Evolutionary conservation across 2,888 invertebrate species (phyloP).

Genomic region (Iphiclides podalirius): DNA sequence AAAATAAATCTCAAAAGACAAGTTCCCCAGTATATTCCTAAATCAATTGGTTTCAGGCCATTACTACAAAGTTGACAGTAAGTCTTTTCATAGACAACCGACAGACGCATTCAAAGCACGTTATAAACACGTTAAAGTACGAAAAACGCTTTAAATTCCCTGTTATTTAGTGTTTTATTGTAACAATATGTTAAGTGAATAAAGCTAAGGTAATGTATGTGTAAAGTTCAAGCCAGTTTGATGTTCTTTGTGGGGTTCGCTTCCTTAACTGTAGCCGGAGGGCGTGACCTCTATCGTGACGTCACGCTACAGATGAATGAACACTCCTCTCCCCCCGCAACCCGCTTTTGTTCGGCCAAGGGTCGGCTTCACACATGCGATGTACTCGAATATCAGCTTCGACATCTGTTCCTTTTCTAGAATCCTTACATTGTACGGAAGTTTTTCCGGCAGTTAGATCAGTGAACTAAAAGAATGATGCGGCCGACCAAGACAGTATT

Average conservation of each 20-base stretch:
- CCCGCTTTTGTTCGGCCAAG: slow-evolving; percentile 39
- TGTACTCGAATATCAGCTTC: slow-evolving; percentile 53
- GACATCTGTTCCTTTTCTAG: slow-evolving; percentile 48
- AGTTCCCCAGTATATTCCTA: too few relatives aligned
- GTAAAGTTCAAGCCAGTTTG: too few relatives aligned
- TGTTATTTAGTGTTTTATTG: too few relatives aligned
- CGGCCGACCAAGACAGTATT: background rate
- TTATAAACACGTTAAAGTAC: slow-evolving; percentile 60
- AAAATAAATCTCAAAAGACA: too few relatives aligned
- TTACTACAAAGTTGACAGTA: too few relatives aligned
- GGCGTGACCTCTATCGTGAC: slow-evolving; percentile 70
- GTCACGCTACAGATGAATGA: slow-evolving; percentile 73
- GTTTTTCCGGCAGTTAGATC: slow-evolving; percentile 22
- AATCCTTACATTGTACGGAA: slow-evolving; percentile 21
- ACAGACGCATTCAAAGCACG: slow-evolving; percentile 45
- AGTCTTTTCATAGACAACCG: too few relatives aligned
- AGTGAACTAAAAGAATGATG: slow-evolving; percentile 1
- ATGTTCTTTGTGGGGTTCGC: too few relatives aligned
- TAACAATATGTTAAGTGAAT: too few relatives aligned
- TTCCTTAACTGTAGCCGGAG: slow-evolving; percentile 46
- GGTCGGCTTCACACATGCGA: slow-evolving; percentile 52
- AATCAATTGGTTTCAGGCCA: too few relatives aligned
- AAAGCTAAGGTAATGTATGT: too few relatives aligned
- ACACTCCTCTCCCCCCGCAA: slow-evolving; percentile 45
- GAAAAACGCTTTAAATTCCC: too few relatives aligned